Evolutionary conservation across 2,113 vertebrate species (phyloP).

Genomic region (Ariopsis seemanni): DNA sequence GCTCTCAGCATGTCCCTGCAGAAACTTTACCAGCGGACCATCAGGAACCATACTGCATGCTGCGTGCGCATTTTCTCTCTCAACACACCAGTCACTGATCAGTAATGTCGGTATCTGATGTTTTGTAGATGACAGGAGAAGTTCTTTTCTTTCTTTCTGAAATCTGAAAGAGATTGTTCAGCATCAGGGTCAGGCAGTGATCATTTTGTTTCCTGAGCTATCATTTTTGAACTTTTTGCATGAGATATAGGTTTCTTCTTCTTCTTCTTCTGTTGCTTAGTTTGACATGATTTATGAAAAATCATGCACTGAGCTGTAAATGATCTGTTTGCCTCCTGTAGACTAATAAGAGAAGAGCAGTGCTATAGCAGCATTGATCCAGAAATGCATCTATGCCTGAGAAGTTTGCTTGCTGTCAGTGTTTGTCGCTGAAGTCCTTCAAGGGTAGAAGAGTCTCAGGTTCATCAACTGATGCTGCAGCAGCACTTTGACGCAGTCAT

Average conservation of each 20-base stretch:
- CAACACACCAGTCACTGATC: too few relatives aligned
- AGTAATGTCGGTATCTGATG: background rate
- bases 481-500: slow-evolving; percentile 77
- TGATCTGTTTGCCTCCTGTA: background rate
- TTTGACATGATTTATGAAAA: background rate
- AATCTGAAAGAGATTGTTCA: background rate
- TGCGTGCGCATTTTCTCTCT: background rate
- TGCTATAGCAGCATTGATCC: background rate
- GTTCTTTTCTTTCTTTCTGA: background rate
- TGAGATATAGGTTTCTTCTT: background rate
- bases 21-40: background rate
- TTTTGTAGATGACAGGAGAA: background rate
- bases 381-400: too few relatives aligned
- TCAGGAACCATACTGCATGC: background rate
- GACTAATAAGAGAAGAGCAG: background rate
- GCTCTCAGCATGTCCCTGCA: background rate
- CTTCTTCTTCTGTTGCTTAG: too few relatives aligned
- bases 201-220: background rate
- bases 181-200: background rate
- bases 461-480: slow-evolving; percentile 66
- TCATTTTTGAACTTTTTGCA: background rate
- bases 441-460: slow-evolving; percentile 54
- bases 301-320: background rate
- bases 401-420: slow-evolving; percentile 20
- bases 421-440: slow-evolving; percentile 55